Conservation (phyloP, 2,113 vertebrate genomes). For the Mormyrus iriodes region DNA sequence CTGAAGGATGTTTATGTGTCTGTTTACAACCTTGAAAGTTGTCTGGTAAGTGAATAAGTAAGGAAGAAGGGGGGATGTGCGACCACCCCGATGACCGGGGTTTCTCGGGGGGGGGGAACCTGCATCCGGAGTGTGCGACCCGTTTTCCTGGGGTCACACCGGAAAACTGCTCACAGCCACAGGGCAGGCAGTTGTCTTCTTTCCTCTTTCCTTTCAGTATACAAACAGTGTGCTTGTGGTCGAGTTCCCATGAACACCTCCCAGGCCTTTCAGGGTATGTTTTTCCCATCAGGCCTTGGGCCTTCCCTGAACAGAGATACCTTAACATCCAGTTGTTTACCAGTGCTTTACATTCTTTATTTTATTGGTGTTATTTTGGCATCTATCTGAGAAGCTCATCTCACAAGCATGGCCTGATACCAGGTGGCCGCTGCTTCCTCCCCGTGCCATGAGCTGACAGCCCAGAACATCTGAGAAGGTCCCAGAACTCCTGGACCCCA, state of each 20-base stretch:
- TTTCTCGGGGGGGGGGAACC: background rate
- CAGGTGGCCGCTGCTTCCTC: background rate
- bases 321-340: background rate
- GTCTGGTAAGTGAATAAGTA: background rate
- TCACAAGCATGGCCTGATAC: background rate
- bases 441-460: background rate
- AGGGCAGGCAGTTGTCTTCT: background rate
- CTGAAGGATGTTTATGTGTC: background rate
- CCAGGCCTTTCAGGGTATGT: background rate
- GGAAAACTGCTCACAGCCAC: background rate
- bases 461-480: background rate
- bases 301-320: background rate
- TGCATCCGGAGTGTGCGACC: background rate
- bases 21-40: background rate
- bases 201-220: background rate
- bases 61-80: background rate
- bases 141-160: background rate
- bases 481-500: background rate
- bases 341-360: background rate
- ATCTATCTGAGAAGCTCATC: background rate
- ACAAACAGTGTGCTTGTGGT: background rate
- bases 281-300: background rate
- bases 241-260: background rate
- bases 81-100: background rate
- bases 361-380: background rate